Percentiles rank a stretch among this genome's conserved stretches.
Conservation (phyloP, 2,113 vertebrate species). For the Chloropsis hardwickii region DNA sequence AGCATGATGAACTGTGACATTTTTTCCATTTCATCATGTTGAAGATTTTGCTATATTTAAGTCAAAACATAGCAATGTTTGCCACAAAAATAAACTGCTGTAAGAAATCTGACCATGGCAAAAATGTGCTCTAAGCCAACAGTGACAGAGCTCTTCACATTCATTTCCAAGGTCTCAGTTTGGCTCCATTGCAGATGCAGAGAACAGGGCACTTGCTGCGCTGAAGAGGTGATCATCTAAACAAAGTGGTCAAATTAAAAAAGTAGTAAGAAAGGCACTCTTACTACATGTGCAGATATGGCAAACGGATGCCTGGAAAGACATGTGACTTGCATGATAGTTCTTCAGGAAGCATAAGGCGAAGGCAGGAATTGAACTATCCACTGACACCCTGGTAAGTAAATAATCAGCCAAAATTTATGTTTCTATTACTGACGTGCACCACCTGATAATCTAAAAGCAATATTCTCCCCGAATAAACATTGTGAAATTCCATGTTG, state of each 20-base stretch:
- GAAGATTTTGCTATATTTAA: slow-evolving; percentile 36
- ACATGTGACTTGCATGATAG: not conserved
- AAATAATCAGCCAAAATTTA: not conserved
- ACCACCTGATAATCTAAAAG: not conserved
- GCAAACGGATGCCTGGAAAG: not conserved
- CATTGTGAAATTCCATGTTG: not conserved
- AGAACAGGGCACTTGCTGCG: not conserved
- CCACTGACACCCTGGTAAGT: not conserved
- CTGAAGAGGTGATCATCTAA: not conserved
- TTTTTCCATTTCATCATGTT: slow-evolving; percentile 18
- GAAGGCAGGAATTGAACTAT: not conserved
- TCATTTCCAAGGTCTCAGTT: not conserved
- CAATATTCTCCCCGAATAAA: not conserved
- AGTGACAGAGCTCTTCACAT: not conserved
- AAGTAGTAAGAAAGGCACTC: not conserved
- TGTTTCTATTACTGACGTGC: not conserved
- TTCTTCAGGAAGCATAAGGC: not conserved
- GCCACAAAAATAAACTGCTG: not conserved
- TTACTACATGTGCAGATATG: not conserved
- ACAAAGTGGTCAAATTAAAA: not conserved
- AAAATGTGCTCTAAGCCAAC: not conserved
- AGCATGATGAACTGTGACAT: slow-evolving; percentile 56
- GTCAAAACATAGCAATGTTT: slow-evolving; percentile 1
- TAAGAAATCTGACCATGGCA: not conserved
- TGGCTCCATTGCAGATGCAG: not conserved